A percentile compares a stretch with the other conserved stretches of the same genome.
Conservation (phyloP, 2,113 vertebrate genomes). For the Urocolius indicus region DNA sequence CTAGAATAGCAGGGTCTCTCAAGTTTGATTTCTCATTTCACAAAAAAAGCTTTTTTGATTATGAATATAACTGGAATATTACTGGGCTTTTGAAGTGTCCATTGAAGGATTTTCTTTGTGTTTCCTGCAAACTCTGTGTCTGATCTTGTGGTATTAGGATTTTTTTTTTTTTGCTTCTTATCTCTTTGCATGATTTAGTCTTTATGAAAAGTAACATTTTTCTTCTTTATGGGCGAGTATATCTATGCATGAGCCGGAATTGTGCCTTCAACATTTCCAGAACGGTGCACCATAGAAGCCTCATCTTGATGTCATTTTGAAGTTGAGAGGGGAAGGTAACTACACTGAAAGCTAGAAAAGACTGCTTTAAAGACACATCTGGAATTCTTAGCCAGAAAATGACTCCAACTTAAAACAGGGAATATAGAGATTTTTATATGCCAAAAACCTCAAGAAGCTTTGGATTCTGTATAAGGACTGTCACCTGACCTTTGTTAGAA, state of each 20-base stretch:
- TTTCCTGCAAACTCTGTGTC: neutral
- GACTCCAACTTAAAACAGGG: constrained; percentile 29
- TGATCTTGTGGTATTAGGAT: neutral
- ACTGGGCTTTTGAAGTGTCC: constrained; percentile 29
- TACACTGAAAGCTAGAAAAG: neutral
- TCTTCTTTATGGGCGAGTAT: neutral
- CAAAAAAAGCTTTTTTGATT: neutral
- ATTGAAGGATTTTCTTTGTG: neutral
- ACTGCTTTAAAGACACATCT: constrained; percentile 56
- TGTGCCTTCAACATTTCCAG: constrained; percentile 8
- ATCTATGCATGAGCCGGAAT: neutral
- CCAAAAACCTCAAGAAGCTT: constrained; percentile 43
- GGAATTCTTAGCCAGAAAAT: constrained; percentile 52
- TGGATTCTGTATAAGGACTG: constrained; percentile 25
- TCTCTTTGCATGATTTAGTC: constrained; percentile 28
- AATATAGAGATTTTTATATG: constrained; percentile 17
- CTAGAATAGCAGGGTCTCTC: neutral
- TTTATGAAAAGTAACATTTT: constrained; percentile 47
- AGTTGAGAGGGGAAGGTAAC: neutral
- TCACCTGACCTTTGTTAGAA: neutral
- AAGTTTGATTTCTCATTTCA: constrained; percentile 39
- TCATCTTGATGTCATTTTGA: constrained; percentile 59
- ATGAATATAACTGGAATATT: constrained; percentile 1
- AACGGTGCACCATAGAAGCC: constrained; percentile 11
- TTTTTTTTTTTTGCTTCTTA: constrained; percentile 8